Percentiles rank a stretch among this genome's conserved stretches.
Evolutionary conservation across 2,888 invertebrate genomes (phyloP).

Genomic region (Odontocolon sp.): DNA sequence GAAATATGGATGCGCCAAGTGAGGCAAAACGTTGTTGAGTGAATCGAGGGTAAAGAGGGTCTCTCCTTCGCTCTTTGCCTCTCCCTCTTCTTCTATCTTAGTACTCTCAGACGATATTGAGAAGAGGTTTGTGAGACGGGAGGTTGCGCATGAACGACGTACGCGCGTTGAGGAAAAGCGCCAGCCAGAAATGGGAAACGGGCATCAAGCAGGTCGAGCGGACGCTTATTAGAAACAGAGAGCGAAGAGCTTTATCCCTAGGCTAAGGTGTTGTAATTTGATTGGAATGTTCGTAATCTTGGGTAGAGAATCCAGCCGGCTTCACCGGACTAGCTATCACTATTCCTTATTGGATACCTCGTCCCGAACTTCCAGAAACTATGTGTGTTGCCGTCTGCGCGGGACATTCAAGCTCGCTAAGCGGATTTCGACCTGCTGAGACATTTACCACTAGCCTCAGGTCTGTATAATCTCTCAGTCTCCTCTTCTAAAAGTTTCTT

Average conservation of each 20-base stretch:
- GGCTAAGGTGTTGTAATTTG: constrained; percentile 45
- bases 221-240: constrained; percentile 26
- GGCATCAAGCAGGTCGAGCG: constrained; percentile 41
- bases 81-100: too few species aligned
- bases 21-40: constrained; percentile 50
- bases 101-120: constrained; percentile 30
- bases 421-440: constrained; percentile 10
- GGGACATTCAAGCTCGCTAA: constrained; percentile 2
- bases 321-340: not conserved
- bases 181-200: constrained; percentile 9
- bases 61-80: too few species aligned
- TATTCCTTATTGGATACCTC: constrained; percentile 36
- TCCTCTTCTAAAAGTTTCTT: too few species aligned
- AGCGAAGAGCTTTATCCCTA: constrained; percentile 26
- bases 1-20: constrained; percentile 61
- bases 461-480: too few species aligned
- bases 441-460: not conserved
- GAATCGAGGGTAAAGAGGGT: constrained; percentile 51
- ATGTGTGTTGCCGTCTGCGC: not conserved
- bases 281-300: constrained; percentile 50
- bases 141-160: constrained; percentile 12
- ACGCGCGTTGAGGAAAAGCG: not conserved
- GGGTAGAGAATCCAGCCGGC: constrained; percentile 22
- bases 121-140: constrained; percentile 41
- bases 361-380: constrained; percentile 31